Evolutionary conservation across 2,888 invertebrate species (phyloP), one percentile per base, ranked within the genome.

Genomic region (Pollenia labialis): DNA sequence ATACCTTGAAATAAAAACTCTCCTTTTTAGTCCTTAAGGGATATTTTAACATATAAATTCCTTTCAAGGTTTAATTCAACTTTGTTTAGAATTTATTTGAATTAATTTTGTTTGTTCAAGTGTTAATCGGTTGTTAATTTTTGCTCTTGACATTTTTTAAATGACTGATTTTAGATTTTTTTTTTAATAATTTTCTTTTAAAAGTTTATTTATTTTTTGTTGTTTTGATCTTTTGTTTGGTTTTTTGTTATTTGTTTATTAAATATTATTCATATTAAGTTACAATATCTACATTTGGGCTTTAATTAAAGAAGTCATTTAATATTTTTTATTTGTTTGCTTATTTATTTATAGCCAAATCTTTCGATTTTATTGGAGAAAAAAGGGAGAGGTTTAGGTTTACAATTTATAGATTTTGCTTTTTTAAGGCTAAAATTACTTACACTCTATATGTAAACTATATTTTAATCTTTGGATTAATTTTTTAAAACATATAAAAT

Each of bases 211-310:
- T 68, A 40, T 54, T 44, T 40, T 66, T 62, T 18, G 9, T 32
- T 50, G 18, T 14, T 54, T 44, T 75, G 14, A 8, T 42, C 50
- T 40, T 62, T 46, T 1, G 9, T 56, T 66, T 23, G 14, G 8
- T 14, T 64, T 12, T 66, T 46, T 14, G 50, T 50, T 23, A n/a
- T 40, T 56, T 18, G 52, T 16, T 68, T 85, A 64, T 56, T 68
- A 72, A 74, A 1, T 42, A 66, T 58, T 56, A 16, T 85, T 88
- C 83, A 86, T 71, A 80, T 87, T 54, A 76, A 79, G 81, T 82
- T 87, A 68, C 60, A 87, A 80, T 87, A 87, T 87, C 85, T 85
- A 87, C 85, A 83, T 74, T 69, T 89, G 2, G 46, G 2, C 69
- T 62, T 66, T 72, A 50, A 10, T 6, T 66, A 76, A 14, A 69